Conservation (phyloP, 2,888 invertebrate species). For the Phortica magna region DNA sequence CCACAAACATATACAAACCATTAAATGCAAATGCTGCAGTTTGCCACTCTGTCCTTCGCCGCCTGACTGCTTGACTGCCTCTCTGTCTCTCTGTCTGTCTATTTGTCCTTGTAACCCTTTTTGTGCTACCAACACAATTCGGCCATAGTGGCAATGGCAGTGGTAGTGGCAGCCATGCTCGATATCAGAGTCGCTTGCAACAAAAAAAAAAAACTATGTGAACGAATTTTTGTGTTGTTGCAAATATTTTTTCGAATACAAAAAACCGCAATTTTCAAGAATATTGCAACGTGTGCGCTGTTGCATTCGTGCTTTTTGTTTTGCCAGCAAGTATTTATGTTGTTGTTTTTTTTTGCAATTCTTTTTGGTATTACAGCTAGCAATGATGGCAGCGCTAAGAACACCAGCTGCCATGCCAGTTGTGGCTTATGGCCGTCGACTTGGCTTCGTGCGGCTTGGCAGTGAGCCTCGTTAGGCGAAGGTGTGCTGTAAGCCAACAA, state of each 20-base stretch:
- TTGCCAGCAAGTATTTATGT: background rate
- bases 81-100: too few species aligned
- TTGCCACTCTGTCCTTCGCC: background rate
- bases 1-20: slow-evolving; percentile 28
- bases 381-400: background rate
- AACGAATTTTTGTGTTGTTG: slow-evolving; percentile 21
- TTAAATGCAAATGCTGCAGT: slow-evolving; percentile 36
- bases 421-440: background rate
- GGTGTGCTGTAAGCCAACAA: background rate
- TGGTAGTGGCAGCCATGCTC: background rate
- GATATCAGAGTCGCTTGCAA: background rate
- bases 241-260: slow-evolving; percentile 24
- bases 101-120: background rate
- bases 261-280: slow-evolving; percentile 35
- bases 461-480: background rate
- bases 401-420: slow-evolving; percentile 15
- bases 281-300: slow-evolving; percentile 31
- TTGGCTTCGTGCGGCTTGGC: background rate
- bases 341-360: background rate
- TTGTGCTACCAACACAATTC: background rate
- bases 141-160: background rate
- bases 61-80: too few species aligned
- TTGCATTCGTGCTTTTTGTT: slow-evolving; percentile 3
- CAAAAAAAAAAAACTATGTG: slow-evolving; percentile 17
- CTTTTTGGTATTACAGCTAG: background rate